These are phyloP conservation scores for Tetrax tetrax DNA, from an alignment of 2,113 vertebrate species.

Conservation along the genomic window DNA sequence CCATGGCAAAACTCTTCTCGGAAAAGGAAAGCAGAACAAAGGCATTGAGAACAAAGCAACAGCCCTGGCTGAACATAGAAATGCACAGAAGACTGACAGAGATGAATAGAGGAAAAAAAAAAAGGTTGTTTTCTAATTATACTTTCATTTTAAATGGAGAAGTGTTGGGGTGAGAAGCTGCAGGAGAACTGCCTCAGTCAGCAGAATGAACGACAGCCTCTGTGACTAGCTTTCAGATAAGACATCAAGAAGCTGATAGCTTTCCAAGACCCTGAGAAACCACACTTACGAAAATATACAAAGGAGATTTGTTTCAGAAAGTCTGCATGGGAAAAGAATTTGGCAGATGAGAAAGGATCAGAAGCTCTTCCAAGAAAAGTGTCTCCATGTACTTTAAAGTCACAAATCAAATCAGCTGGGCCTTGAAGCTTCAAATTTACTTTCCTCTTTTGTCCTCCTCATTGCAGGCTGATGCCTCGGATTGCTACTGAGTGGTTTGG, in stretches of 20 bases:
- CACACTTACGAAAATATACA: constrained; percentile 59
- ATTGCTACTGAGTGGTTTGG: constrained; percentile 20
- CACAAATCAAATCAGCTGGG: constrained; percentile 27
- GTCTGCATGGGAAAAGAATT: constrained; percentile 24
- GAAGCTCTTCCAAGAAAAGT: constrained; percentile 34
- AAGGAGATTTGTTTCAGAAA: not conserved
- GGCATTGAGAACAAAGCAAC: not conserved
- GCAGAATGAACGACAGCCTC: constrained; percentile 42
- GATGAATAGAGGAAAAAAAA: not conserved
- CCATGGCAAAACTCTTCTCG: not conserved
- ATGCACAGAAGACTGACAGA: not conserved
- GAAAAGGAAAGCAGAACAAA: not conserved
- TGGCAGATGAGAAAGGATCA: constrained; percentile 26
- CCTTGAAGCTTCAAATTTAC: constrained; percentile 38
- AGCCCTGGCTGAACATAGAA: not conserved
- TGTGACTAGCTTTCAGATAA: constrained; percentile 46
- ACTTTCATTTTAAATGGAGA: not conserved
- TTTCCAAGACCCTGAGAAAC: constrained; percentile 60
- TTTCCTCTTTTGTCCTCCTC: constrained; percentile 50
- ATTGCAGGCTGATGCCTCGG: constrained; percentile 25
- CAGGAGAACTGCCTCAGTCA: constrained; percentile 25
- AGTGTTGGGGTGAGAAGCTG: constrained; percentile 18
- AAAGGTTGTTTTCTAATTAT: constrained; percentile 1
- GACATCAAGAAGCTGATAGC: constrained; percentile 54
- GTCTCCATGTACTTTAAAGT: not conserved